Percentiles rank a stretch among this genome's conserved stretches.
Evolutionary conservation across 2,888 invertebrate genomes (phyloP).

Genomic region (Netelia virgata): DNA sequence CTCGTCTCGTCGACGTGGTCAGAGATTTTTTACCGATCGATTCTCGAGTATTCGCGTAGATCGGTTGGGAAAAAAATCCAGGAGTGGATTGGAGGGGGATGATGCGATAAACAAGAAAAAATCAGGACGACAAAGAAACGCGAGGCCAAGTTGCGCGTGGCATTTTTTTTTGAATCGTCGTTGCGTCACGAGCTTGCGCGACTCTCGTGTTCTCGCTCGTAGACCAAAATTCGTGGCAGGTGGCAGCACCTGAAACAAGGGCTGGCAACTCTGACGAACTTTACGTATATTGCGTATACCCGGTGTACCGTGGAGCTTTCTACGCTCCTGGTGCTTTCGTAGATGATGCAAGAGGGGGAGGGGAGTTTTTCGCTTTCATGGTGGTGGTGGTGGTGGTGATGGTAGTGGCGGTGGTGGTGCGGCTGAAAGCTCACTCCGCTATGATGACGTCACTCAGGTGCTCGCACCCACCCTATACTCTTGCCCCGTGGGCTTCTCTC

Average conservation of each 20-base stretch:
- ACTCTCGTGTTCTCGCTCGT: not conserved
- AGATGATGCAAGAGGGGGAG: not conserved
- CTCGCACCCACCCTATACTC: constrained; percentile 38
- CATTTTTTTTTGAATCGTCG: constrained; percentile 40
- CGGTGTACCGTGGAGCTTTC: not conserved
- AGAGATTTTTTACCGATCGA: constrained; percentile 56
- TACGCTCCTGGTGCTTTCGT: not conserved
- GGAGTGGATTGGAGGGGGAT: not conserved
- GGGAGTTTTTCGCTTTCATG: not conserved
- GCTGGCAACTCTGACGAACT: not conserved
- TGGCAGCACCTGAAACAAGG: constrained; percentile 1
- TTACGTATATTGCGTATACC: not conserved
- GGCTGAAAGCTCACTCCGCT: constrained; percentile 1
- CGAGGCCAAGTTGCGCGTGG: constrained; percentile 26
- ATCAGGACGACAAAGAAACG: not conserved
- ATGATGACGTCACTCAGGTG: constrained; percentile 54
- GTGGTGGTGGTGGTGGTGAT: not conserved
- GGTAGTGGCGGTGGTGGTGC: too few relatives aligned
- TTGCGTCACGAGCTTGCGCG: not conserved
- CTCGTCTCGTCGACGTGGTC: constrained; percentile 24
- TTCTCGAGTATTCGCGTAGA: constrained; percentile 27
- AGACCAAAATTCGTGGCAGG: not conserved
- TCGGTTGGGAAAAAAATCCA: not conserved
- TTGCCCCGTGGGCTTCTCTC: constrained; percentile 50
- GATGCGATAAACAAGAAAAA: not conserved